Conservation (phyloP, 2,888 invertebrate genomes). For the Platycheirus rosarum region DNA sequence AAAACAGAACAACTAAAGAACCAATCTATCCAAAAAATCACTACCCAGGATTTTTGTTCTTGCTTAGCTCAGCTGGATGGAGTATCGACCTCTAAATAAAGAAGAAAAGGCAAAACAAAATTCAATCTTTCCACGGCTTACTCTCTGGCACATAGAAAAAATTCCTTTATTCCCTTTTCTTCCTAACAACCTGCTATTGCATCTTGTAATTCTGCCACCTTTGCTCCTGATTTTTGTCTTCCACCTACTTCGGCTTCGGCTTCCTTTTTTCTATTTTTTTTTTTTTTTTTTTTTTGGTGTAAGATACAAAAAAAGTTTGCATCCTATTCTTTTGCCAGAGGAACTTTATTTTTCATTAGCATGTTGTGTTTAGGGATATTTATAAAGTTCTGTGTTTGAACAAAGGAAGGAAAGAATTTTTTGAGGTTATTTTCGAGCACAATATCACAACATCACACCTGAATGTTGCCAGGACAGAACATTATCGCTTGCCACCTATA, state of each 20-base stretch:
- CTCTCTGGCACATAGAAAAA: slow-evolving; percentile 68
- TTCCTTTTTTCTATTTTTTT: not conserved
- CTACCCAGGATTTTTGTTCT: slow-evolving; percentile 53
- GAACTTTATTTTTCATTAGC: slow-evolving; percentile 69
- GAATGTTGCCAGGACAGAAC: slow-evolving; percentile 16
- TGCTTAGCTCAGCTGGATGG: slow-evolving; percentile 6
- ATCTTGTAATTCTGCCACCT: slow-evolving; percentile 1
- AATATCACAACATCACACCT: slow-evolving; percentile 68
- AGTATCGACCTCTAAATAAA: slow-evolving; percentile 4
- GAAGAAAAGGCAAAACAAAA: slow-evolving; percentile 3
- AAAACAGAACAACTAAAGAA: slow-evolving; percentile 32
- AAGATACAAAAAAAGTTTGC: too few species aligned
- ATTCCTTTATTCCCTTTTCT: slow-evolving; percentile 26
- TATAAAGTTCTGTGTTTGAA: slow-evolving; percentile 54
- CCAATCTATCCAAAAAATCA: slow-evolving; percentile 72
- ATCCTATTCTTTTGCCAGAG: too few species aligned
- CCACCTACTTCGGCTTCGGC: not conserved
- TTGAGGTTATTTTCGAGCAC: slow-evolving; percentile 54
- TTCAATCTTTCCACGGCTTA: slow-evolving; percentile 45
- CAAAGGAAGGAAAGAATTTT: slow-evolving; percentile 34
- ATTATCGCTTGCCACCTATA: too few species aligned
- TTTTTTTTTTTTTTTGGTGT: too few species aligned
- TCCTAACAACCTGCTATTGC: not conserved
- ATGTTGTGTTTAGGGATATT: slow-evolving; percentile 66
- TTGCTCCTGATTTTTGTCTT: not conserved